Evolutionary conservation across 2,888 invertebrate species (phyloP), one percentile per base, ranked within the genome.

Genomic region (Tachystola acroxantha): DNA sequence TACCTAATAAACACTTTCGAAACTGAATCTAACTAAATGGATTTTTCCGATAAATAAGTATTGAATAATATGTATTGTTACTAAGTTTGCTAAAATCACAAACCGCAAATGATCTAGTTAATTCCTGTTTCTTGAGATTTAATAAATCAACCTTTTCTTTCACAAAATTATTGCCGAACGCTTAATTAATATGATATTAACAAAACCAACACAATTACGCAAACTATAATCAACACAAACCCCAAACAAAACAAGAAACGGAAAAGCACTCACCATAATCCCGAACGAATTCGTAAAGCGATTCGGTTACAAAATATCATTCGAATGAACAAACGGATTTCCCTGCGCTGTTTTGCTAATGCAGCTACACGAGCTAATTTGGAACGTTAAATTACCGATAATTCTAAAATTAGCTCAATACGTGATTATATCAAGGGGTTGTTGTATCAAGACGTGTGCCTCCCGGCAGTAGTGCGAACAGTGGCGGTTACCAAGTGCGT

Each of bases 211-310:
- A n/a, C n/a, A n/a, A n/a, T n/a, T n/a, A n/a, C n/a, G n/a, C n/a
- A n/a, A n/a, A n/a, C n/a, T n/a, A n/a, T n/a, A n/a, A n/a, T n/a
- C n/a, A n/a, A 14, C 20, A n/a, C 7, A 12, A 14, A 12, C 3
- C 16, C 2, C 19, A 48, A 53, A 44, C 44, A 42, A 49, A 52
- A 39, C 34, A 36, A 53, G 57, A 58, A 56, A 60, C 46, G 50
- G 38, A 50, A 50, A 51, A 57, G 33, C 53, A 75, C 76, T 76
- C 59, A 75, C 73, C 76, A 72, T 70, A 60, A 60, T 58, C 61
- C 54, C 48, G 41, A 48, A 50, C 40, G 50, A 50, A 53, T 42
- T 42, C 34, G 57, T 51, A 60, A 68, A 67, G 50, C 51, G 57
- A 66, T 61, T 62, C 62, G 45, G 52, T 65, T 60, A 52, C 60